Conservation (phyloP, 2,888 invertebrate genomes). For the Mylabris sibirica region DNA sequence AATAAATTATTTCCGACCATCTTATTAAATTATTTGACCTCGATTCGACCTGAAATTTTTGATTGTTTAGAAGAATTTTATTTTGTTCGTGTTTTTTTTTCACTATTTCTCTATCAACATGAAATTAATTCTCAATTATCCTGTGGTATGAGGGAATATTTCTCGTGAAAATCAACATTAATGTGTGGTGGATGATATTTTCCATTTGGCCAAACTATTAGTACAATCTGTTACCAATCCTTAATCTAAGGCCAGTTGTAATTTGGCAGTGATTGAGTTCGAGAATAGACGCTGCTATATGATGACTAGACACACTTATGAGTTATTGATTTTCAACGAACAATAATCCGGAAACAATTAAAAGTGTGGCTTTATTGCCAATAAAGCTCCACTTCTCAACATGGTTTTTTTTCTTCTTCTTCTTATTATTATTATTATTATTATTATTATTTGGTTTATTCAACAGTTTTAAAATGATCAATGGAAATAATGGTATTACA, state of each 20-base stretch:
- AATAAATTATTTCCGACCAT: conserved; percentile 11
- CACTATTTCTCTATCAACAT: background rate
- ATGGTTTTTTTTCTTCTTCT: too few relatives aligned
- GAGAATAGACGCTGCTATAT: conserved; percentile 35
- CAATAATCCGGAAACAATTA: background rate
- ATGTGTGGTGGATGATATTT: background rate
- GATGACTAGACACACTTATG: conserved; percentile 42
- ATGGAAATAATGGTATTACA: background rate
- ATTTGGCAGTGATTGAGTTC: conserved; percentile 47
- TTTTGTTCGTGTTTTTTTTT: background rate
- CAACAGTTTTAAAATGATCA: background rate
- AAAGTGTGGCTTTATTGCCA: too few relatives aligned
- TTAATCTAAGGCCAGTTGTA: conserved; percentile 45
- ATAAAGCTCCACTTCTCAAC: too few relatives aligned
- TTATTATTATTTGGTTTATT: background rate
- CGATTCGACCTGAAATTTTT: background rate
- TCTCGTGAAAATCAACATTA: background rate
- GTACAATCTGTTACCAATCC: conserved; percentile 45
- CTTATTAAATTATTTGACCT: background rate
- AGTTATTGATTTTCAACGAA: conserved; percentile 3
- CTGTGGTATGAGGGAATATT: background rate
- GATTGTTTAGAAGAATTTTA: background rate
- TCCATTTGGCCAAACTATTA: conserved; percentile 40
- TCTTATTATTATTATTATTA: background rate
- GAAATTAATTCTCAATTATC: background rate